Base-by-base conservation (phyloP, 2,888 invertebrate genomes). In the Gasteruption jaculator region DNA sequence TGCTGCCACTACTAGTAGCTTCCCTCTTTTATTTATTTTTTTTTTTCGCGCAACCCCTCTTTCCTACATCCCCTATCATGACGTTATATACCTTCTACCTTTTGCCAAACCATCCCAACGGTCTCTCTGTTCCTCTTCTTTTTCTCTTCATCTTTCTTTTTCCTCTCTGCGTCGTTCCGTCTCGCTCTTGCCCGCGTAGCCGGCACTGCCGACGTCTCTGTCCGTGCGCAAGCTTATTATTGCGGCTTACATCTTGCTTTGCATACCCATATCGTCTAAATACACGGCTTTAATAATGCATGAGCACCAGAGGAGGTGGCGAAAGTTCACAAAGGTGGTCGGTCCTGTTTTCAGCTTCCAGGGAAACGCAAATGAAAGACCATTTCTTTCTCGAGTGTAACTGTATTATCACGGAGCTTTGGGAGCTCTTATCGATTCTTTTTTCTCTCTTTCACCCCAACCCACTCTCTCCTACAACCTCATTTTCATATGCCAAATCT, bases 251-350 rank as follows among this genome's bases (percentile, higher is more conserved):
- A 58, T 61, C 58, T 62, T 57, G 59, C 61, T 64, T 64, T 65
- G 61, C 66, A 60, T 63, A 63, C 57, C 57, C 60, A 56, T 57
- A 63, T 63, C 58, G 53, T 58, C 57, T 63, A 61, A 63, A 62
- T 64, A 63, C 60, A 58, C 53, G 52, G 58, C 58, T 66, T 63
- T 58, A 65, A 65, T 66, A 65, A 65, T 66, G 64, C 66, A 65
- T 65, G 67, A 30, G 63, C 52, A 3, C 74, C 73, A 53, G 75
- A 75, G 50, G 60, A 61, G 63, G 60, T 63, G 61, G 60, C 51
- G 58, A 55, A 51, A 58, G 49, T 56, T 61, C 57, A 38, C 54
- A 69, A 67, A 68, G 68, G 72, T 71, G 57, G 47, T 53, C 48
- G 54, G 57, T 56, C 45, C 49, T 40, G 29, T 53, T 60, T 57